A percentile compares a stretch with the other conserved stretches of the same genome.
Conservation (phyloP, 2,797 vertebrate genomes). For the Manis pentadactyla region DNA sequence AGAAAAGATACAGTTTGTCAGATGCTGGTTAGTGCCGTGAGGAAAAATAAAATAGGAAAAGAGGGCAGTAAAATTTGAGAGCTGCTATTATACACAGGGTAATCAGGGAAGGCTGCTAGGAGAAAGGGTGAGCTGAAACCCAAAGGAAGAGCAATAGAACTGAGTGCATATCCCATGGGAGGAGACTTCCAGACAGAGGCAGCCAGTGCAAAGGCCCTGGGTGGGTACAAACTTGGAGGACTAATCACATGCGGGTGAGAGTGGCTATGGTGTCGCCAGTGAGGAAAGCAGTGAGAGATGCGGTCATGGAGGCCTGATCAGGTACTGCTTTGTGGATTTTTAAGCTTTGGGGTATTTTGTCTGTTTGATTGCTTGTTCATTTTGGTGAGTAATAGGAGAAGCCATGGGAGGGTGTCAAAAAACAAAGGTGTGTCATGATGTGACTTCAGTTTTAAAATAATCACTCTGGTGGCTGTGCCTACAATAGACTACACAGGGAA, state of each 20-base stretch:
- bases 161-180: neutral
- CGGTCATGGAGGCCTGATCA: neutral
- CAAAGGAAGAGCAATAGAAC: neutral
- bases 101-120: neutral
- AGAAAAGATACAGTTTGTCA: neutral
- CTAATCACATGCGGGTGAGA: neutral
- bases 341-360: neutral
- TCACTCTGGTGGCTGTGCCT: neutral
- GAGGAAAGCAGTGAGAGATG: neutral
- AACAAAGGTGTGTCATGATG: neutral
- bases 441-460: neutral
- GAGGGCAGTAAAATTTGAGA: neutral
- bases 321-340: neutral
- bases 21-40: neutral
- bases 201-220: neutral
- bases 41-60: neutral
- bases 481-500: neutral
- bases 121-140: neutral
- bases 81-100: neutral
- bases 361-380: neutral
- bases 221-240: accelerated
- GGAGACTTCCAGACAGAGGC: neutral
- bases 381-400: neutral
- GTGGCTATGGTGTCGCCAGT: too few relatives aligned
- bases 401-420: neutral